Base-by-base conservation (phyloP, 2,888 invertebrate species). In the Augochlorella aurata region DNA sequence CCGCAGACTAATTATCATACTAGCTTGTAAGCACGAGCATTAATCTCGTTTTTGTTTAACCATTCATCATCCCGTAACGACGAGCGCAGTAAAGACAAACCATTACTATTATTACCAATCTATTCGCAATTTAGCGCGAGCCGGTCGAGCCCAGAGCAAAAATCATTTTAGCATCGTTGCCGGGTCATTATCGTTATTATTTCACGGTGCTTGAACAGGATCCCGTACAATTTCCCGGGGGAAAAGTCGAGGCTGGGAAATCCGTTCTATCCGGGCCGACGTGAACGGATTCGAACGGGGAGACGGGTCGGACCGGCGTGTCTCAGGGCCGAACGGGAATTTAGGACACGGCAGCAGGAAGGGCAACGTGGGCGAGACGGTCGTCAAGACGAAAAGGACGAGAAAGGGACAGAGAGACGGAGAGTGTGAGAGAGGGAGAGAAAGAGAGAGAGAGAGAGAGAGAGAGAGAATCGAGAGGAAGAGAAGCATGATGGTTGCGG, bases 401-500 rank as follows among this genome's bases (percentile, higher is more conserved):
- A 29, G 29, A 29, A 38, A 38, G 3, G 38, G 7, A 38, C 29
- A 2, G 29, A 29, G 29, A 29, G 29, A 29, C 2, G 29, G 7
- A 18, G n/a, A 66, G 45, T 50, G 50, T 68, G 69, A 58, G 47
- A 50, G 73, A 68, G n/a, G 77, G 68, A 65, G 24, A 65, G 72
- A 75, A 61, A 70, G 72, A 70, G 67, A 54, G 74, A 81, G 61
- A 61, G 65, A 38, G n/a, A 18, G n/a, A 66, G 47, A 58, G 52
- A 68, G 70, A 58, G 47, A 50, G 73, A 68, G 77, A 69, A 65
- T 38, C 66, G 72, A 75, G 65, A 70, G 74, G 72, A 69, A 61
- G 74, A 80, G 61, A 65, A 61, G 14, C 68, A 61, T 21, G 24
- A 75, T 38, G 50, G 58, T 67, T 72, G 71, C 75, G 82, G 78